Evolutionary conservation across 1,140 invertebrate species (phyloP), one percentile per base, ranked within the genome.

Genomic region (Leptopilina clavipes): DNA sequence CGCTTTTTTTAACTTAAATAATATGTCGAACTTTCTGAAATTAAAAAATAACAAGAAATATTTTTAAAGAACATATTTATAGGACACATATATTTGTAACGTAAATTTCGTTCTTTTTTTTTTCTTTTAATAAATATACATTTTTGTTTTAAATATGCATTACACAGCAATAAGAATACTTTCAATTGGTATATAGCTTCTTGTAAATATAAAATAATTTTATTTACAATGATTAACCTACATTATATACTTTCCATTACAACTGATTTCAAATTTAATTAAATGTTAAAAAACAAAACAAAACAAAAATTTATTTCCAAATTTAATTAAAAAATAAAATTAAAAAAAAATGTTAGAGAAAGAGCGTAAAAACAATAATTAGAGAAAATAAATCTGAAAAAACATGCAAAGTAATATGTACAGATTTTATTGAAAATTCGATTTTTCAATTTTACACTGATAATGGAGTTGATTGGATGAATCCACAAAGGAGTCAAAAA

Each of bases 391-490:
- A 65, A 31, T 65, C 22, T 52, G 59, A 31, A 31, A 65, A 25
- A 22, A 11, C 25, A 22, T 14, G 59, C 19, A 18, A 54, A 54
- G 52, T 54, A 65, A 31, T 65, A 65, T 65, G 25, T 65, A 65
- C 59, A 65, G 59, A 65, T 65, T 31, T 65, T 65, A 65, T 65
- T 65, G 59, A 65, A 65, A 31, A 65, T 31, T 65, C 22, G 14
- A 3, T 54, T 65, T 65, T 65, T 65, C 22, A 65, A 31, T 31
- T 65, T 65, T 31, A 65, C 59, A 65, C 12, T 65, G 22, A 65
- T 10, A 65, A 31, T 14, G 14, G 8, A 14, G 11, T 37, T 31
- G 11, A 10, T 17, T 18, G 52, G 19, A 17, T 54, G 52, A 54
- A 54, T 54, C n/a, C 17, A 54, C 19, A 54, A 54, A 54, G n/a